These are phyloP conservation scores for Sesamia inferens DNA, from an alignment of 2,888 invertebrate species.

Conservation along the genomic window DNA sequence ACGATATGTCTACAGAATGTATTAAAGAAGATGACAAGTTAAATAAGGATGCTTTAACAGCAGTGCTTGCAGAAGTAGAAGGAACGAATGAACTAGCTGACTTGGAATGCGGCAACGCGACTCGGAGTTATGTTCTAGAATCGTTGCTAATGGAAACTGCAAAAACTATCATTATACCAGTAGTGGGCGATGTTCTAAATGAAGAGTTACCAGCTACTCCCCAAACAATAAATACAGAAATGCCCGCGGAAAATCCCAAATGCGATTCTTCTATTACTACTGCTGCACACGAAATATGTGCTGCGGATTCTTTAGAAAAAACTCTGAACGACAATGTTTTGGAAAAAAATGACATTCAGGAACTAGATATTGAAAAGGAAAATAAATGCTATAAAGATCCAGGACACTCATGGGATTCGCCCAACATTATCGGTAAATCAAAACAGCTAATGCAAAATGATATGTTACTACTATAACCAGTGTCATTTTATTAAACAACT, in stretches of 20 bases:
- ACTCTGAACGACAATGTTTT: neutral
- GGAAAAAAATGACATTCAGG: neutral
- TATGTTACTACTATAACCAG: neutral
- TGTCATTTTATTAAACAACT: neutral
- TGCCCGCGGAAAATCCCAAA: neutral
- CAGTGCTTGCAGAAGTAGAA: neutral
- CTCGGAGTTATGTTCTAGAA: slow-evolving; percentile 22
- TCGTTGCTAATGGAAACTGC: slow-evolving; percentile 31
- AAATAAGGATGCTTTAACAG: neutral
- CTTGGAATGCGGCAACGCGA: neutral
- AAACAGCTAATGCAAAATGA: neutral
- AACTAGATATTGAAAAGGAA: neutral
- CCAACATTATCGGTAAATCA: slow-evolving; percentile 19
- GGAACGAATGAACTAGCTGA: neutral
- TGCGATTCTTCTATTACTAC: neutral
- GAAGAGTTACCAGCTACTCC: neutral
- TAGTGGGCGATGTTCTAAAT: slow-evolving; percentile 22
- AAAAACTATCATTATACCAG: slow-evolving; percentile 40
- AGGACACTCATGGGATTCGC: neutral
- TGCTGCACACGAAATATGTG: neutral
- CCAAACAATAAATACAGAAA: neutral
- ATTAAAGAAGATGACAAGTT: neutral
- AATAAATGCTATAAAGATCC: neutral
- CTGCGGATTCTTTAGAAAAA: neutral
- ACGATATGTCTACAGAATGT: neutral